Conservation (phyloP, 2,113 vertebrate species). For the Alces alces region DNA sequence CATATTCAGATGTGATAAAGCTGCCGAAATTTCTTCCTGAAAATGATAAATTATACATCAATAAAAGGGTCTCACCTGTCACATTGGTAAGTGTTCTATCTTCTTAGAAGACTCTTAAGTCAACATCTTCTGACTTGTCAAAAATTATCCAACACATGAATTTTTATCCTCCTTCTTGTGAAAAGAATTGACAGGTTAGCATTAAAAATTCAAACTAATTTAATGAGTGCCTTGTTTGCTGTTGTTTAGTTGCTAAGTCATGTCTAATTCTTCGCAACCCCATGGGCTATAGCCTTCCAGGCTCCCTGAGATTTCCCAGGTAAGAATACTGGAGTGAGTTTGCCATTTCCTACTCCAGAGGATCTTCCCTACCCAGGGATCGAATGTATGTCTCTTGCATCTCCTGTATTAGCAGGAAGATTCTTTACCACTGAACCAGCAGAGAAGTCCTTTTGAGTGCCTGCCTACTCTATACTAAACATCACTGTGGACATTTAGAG, state of each 20-base stretch:
- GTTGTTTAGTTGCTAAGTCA: neutral
- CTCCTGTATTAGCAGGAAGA: neutral
- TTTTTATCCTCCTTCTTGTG: neutral
- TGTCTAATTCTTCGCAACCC: neutral
- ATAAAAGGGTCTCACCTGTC: neutral
- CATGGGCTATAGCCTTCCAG: neutral
- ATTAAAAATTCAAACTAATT: neutral
- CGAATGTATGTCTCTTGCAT: neutral
- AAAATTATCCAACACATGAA: neutral
- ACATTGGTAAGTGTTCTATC: neutral
- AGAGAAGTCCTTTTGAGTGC: neutral
- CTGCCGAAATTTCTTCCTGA: neutral
- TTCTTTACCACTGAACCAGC: neutral
- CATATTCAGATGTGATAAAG: neutral
- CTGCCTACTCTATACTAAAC: neutral
- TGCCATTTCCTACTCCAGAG: neutral
- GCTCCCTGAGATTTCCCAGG: neutral
- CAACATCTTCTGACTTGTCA: neutral
- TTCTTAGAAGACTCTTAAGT: neutral
- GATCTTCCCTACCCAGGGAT: neutral
- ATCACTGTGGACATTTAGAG: neutral
- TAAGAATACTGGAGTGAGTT: neutral
- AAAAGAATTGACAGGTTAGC: neutral
- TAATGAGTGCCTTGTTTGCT: neutral
- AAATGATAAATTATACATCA: neutral